Percentiles rank a stretch among this genome's conserved stretches.
phyloP scores from a whole-genome alignment of 2,888 invertebrate species.

The Drepanosiphum platanoidis region DNA sequence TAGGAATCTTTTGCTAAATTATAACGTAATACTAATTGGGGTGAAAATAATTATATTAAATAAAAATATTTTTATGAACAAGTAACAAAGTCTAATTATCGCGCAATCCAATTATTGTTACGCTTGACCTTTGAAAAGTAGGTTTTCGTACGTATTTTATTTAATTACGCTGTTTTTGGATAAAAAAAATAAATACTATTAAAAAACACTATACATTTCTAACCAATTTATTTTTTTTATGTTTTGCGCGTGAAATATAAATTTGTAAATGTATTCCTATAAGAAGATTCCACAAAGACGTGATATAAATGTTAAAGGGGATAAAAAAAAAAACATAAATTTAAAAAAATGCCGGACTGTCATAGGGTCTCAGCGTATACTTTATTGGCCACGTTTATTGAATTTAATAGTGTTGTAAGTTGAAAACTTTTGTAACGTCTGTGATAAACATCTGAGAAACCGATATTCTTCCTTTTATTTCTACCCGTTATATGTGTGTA shows the following conservation, averaged over 20 bases:
- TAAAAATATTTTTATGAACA: too few relatives aligned
- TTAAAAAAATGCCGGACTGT: conserved; percentile 10
- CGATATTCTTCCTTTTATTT: background rate
- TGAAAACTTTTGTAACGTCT: background rate
- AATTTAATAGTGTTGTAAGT: conserved; percentile 13
- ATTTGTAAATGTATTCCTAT: conserved; percentile 14
- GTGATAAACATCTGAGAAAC: conserved; percentile 16
- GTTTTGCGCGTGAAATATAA: background rate
- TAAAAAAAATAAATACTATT: background rate
- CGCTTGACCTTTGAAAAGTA: background rate
- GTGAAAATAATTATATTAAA: background rate
- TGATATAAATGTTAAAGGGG: background rate
- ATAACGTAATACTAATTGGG: background rate
- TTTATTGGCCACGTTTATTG: conserved; percentile 34
- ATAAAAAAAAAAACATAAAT: background rate
- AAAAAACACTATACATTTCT: background rate
- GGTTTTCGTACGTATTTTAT: background rate
- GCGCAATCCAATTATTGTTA: background rate
- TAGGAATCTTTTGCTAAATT: background rate
- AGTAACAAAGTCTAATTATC: background rate
- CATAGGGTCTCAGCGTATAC: conserved; percentile 2
- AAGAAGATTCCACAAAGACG: conserved; percentile 20
- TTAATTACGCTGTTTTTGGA: background rate
- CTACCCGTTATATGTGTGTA: background rate
- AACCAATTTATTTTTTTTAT: conserved; percentile 14